Evolutionary conservation across 1,140 invertebrate genomes (phyloP).

Genomic region (Apocrypta bakeri): DNA sequence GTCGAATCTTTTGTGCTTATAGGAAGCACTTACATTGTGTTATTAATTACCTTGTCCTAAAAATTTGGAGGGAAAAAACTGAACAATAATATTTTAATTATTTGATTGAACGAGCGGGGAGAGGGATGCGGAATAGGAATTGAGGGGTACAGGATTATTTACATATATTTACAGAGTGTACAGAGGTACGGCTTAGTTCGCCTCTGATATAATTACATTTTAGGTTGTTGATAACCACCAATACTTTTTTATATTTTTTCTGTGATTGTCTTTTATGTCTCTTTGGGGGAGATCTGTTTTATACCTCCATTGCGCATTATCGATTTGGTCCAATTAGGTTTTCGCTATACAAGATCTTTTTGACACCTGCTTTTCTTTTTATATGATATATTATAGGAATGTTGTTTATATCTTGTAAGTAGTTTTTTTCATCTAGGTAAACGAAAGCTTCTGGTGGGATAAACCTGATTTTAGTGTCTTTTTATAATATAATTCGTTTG

Average conservation of each 20-base stretch:
- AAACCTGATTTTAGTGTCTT: background rate
- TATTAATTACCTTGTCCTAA: background rate
- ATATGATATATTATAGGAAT: background rate
- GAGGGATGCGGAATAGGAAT: background rate
- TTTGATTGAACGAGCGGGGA: too few species aligned
- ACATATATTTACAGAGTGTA: background rate
- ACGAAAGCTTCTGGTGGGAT: slow-evolving; percentile 14
- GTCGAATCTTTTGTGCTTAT: background rate
- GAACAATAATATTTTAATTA: background rate
- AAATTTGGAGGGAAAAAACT: background rate
- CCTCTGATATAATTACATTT: too few species aligned
- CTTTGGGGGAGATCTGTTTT: background rate
- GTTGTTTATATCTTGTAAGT: background rate
- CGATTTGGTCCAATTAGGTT: background rate
- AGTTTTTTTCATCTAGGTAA: slow-evolving; percentile 13
- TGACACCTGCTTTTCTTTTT: background rate
- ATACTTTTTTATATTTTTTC: background rate
- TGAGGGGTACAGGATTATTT: background rate
- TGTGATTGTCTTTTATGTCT: background rate
- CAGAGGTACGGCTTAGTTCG: too few species aligned
- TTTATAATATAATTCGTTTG: slow-evolving; percentile 28
- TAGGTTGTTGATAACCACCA: background rate
- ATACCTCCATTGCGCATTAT: background rate
- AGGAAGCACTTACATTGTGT: background rate
- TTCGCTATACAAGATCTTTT: background rate